Conservation (phyloP, 2,797 vertebrate genomes). For the Thaleichthys pacificus region DNA sequence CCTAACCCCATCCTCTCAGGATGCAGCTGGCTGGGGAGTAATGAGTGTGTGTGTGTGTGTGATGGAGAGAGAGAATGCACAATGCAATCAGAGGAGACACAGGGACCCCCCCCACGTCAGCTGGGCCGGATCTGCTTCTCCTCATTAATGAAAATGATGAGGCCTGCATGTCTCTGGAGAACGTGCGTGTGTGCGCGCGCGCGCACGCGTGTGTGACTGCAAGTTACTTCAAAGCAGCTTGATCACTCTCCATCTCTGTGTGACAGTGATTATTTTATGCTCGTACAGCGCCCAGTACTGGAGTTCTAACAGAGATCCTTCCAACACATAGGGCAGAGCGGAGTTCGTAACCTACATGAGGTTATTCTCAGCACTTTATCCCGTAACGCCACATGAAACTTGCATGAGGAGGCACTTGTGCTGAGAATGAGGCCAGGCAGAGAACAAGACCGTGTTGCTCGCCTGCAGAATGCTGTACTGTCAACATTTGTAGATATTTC, state of each 20-base stretch:
- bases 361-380: not conserved
- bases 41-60: slow-evolving; percentile 30
- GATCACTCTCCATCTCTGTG: slow-evolving; percentile 39
- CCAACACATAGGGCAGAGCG: too few species aligned
- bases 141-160: slow-evolving; percentile 49
- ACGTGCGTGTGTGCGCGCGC: not conserved
- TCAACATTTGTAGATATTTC: not conserved
- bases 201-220: not conserved
- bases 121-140: slow-evolving; percentile 48
- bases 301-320: not conserved
- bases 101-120: slow-evolving; percentile 27
- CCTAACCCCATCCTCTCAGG: slow-evolving; percentile 15
- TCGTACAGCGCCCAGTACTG: too few species aligned
- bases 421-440: not conserved
- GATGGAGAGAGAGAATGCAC: slow-evolving; percentile 1
- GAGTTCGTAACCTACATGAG: too few species aligned
- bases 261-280: slow-evolving; percentile 34
- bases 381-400: not conserved
- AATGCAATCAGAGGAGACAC: slow-evolving; percentile 51
- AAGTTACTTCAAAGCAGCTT: slow-evolving; percentile 11
- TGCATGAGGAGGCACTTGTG: not conserved
- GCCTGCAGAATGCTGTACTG: not conserved
- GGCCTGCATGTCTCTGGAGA: slow-evolving; percentile 21
- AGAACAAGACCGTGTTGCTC: not conserved
- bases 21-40: slow-evolving; percentile 52